Percentiles rank a stretch among this genome's conserved stretches.
Conservation (phyloP, 2,797 vertebrate genomes). For the Sebastes oblongus region DNA sequence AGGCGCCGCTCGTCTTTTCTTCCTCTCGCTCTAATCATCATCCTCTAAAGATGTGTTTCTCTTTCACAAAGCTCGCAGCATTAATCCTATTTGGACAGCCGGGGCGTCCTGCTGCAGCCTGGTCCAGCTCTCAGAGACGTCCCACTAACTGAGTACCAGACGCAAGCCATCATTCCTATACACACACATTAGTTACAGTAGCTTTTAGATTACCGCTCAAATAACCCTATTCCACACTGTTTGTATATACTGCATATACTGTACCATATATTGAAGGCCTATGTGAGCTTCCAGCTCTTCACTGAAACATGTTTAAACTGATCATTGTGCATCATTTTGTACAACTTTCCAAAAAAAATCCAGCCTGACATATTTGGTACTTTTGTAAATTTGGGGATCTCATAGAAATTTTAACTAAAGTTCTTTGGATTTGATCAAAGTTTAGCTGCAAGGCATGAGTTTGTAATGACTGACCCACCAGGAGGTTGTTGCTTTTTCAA, state of each 20-base stretch:
- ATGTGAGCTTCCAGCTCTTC: background rate
- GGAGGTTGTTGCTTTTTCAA: background rate
- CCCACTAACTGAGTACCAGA: background rate
- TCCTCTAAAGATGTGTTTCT: conserved; percentile 24
- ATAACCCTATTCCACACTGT: background rate
- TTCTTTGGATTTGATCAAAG: background rate
- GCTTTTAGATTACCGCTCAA: background rate
- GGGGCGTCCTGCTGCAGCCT: conserved; percentile 1
- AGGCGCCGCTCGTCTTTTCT: conserved; percentile 1
- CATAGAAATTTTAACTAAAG: background rate
- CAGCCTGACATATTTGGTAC: background rate
- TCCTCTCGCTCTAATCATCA: conserved; percentile 31
- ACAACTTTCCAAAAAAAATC: background rate
- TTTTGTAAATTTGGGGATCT: background rate
- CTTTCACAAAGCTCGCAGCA: conserved; percentile 26
- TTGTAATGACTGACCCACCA: accelerated
- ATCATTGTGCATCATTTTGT: background rate
- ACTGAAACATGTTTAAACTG: background rate
- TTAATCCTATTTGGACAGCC: conserved; percentile 48
- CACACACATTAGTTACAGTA: background rate
- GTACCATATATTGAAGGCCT: background rate
- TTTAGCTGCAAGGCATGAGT: background rate
- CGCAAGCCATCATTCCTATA: background rate
- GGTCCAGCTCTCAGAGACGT: background rate
- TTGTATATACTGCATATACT: background rate